Conservation (phyloP, 2,797 vertebrate genomes). For the Phoeniculus purpureus region DNA sequence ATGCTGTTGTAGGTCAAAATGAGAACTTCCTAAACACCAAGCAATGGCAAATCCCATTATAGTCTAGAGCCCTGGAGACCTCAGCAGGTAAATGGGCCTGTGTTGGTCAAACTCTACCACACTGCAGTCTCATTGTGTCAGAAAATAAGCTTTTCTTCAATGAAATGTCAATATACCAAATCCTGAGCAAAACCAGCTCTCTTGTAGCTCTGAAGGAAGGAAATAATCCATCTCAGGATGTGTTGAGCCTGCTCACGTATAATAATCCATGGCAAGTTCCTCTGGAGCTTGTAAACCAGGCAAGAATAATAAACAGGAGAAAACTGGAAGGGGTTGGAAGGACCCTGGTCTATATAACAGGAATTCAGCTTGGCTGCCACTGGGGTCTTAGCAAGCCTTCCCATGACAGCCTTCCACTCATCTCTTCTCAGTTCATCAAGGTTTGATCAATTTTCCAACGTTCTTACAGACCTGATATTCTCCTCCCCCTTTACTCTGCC, state of each 20-base stretch:
- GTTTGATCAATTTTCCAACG: background rate
- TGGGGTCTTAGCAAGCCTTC: background rate
- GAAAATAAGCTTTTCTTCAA: background rate
- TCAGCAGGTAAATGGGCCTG: background rate
- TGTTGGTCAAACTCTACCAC: background rate
- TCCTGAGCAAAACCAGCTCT: slow-evolving; percentile 39
- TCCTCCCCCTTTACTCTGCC: too few relatives aligned
- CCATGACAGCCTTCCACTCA: background rate
- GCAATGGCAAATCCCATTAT: background rate
- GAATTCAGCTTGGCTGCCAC: slow-evolving; percentile 42
- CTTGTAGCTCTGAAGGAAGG: slow-evolving; percentile 51
- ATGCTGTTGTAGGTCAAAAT: background rate
- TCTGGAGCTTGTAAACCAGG: slow-evolving; percentile 56
- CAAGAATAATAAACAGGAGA: slow-evolving; percentile 47
- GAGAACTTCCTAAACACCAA: background rate
- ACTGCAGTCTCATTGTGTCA: background rate
- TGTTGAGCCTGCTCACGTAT: background rate
- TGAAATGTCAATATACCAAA: slow-evolving; percentile 7
- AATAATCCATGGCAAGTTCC: slow-evolving; percentile 16
- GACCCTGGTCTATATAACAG: slow-evolving; percentile 18
- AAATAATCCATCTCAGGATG: slow-evolving; percentile 66
- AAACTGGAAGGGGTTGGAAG: background rate
- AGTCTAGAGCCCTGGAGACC: fast-evolving
- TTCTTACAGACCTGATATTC: background rate
- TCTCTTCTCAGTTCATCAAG: background rate